Base-by-base conservation (phyloP, 2,888 invertebrate species). In the Hecatera dysodea region DNA sequence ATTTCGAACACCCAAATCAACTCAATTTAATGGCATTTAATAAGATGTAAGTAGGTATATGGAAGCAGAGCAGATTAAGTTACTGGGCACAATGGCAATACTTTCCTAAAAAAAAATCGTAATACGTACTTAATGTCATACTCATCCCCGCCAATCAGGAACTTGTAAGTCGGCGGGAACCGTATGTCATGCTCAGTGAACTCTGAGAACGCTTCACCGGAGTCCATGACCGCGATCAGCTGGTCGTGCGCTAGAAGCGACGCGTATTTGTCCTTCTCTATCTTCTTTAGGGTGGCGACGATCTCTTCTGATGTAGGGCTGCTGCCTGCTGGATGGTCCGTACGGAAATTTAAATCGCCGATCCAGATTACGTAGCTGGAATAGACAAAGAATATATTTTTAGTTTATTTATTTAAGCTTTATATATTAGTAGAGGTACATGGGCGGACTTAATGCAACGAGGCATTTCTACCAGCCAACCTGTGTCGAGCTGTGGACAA, bases 161-260 rank as follows among this genome's bases (percentile, higher is more conserved):
- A 98, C 93, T 99, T 99, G 90, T 98, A 99, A 0, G 99, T 99
- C 17, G 99, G 99, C 29, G 98, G 97, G 92, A 99, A 99, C 64
- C 96, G 96, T 27, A 98, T 97, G 71, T 97, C 93, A 1, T 97
- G 96, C 90, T 99, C 99, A 5, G 93, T 95, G 76, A 99, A 96
- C 91, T 98, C 98, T 19, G 97, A 97, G 89, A 99, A 99, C n/a
- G 98, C 99, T 81, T 97, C 97, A 0, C 97, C 97, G 1, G 96
- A 96, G 22, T 96, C 96, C 96, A 98, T 97, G 0, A 98, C 98
- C 53, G 96, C 94, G 48, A 94, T 93, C 64, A 99, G 92, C 91
- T 99, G 98, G 92, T 99, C 99, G 72, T 97, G 96, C 79, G 97
- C 95, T 59, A 98, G 94, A 11, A 99, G 93, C 0, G 95, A 89